Evolutionary conservation across 2,113 vertebrate genomes (phyloP).

Genomic region (Herpailurus yagouaroundi): DNA sequence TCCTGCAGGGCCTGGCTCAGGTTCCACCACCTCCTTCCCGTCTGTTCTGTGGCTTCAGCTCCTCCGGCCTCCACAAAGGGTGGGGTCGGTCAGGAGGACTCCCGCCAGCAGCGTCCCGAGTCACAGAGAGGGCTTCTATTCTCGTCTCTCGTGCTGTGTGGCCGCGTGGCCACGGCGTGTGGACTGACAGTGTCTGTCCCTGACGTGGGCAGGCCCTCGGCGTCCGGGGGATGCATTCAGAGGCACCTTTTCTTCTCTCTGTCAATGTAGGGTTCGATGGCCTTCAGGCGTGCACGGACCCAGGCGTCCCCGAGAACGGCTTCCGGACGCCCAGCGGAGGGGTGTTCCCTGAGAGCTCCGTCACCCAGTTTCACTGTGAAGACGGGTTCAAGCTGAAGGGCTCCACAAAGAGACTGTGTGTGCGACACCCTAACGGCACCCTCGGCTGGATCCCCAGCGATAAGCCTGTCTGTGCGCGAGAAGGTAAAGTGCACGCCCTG

Average conservation of each 20-base stretch:
- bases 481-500: slow-evolving; percentile 83
- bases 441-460: slow-evolving; percentile 90
- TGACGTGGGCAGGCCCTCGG: neutral
- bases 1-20: neutral
- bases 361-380: slow-evolving; percentile 89
- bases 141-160: no score
- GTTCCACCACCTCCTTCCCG: accelerated
- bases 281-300: slow-evolving; percentile 87
- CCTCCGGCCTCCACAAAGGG: neutral
- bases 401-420: slow-evolving; percentile 88
- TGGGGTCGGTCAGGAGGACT: neutral
- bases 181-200: neutral
- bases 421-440: slow-evolving; percentile 88
- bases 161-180: neutral
- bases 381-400: slow-evolving; percentile 91
- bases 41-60: neutral
- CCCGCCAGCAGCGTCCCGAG: neutral
- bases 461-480: slow-evolving; percentile 88
- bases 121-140: no score
- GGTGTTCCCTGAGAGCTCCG: slow-evolving; percentile 88
- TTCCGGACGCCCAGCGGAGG: slow-evolving; percentile 86
- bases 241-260: slow-evolving; percentile 53
- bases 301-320: slow-evolving; percentile 89
- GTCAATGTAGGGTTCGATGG: slow-evolving; percentile 84
- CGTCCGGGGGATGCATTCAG: neutral